Evolutionary conservation across 2,888 invertebrate species (phyloP).

Genomic region (Ethmia dodecea): DNA sequence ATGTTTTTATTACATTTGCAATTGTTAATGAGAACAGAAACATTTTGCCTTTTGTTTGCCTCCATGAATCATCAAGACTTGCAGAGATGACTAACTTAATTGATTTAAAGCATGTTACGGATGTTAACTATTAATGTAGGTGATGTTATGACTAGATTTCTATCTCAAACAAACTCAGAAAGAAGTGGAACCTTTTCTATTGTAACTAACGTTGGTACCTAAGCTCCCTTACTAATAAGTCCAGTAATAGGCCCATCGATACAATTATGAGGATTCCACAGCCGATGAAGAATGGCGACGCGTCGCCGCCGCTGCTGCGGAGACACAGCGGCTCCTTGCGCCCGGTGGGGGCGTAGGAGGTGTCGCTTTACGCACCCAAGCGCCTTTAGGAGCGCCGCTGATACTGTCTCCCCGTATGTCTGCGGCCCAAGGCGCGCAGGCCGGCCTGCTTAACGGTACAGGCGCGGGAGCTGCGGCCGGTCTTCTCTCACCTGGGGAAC

Average conservation of each 20-base stretch:
- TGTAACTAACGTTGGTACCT: neutral
- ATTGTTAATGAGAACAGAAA: constrained; percentile 24
- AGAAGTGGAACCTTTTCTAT: no score
- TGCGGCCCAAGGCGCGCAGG: constrained; percentile 87
- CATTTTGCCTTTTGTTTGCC: constrained; percentile 36
- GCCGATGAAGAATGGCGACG: constrained; percentile 93
- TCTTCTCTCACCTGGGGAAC: constrained; percentile 76
- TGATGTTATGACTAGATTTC: constrained; percentile 43
- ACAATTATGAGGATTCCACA: constrained; percentile 65
- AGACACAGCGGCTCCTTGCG: constrained; percentile 86
- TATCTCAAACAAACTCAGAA: no score
- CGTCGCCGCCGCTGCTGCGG: constrained; percentile 87
- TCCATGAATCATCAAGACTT: constrained; percentile 48
- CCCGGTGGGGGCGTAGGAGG: constrained; percentile 76
- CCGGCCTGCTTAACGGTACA: constrained; percentile 78
- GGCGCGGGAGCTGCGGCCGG: constrained; percentile 59
- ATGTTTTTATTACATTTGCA: constrained; percentile 20
- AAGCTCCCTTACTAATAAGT: neutral
- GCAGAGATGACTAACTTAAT: constrained; percentile 63
- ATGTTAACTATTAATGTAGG: constrained; percentile 55
- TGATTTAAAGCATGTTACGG: constrained; percentile 64
- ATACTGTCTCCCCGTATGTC: constrained; percentile 95
- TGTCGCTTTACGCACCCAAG: constrained; percentile 80
- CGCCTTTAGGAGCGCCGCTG: constrained; percentile 93
- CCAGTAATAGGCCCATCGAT: constrained; percentile 38